Conservation (phyloP, 2,113 vertebrate genomes). For the Zosterops borbonicus region DNA sequence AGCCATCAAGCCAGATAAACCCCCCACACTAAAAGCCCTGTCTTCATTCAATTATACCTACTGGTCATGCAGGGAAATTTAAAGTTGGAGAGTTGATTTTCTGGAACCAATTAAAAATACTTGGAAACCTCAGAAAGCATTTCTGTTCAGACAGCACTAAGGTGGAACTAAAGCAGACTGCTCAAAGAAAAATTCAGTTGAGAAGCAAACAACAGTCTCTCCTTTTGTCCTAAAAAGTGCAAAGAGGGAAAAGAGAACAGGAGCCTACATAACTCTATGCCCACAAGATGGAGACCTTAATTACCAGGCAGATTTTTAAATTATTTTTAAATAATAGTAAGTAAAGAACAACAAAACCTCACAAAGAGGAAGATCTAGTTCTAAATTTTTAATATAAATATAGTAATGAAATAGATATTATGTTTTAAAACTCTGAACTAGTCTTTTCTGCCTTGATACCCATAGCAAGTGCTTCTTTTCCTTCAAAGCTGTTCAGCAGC, state of each 20-base stretch:
- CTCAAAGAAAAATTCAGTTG: background rate
- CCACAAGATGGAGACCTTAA: background rate
- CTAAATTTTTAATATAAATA: background rate
- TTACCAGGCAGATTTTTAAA: background rate
- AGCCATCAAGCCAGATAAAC: background rate
- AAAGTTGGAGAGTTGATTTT: background rate
- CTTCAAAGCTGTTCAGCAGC: background rate
- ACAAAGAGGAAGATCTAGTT: background rate
- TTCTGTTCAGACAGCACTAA: background rate
- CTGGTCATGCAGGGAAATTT: background rate
- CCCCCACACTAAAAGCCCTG: background rate
- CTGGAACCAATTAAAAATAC: background rate
- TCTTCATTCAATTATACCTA: background rate
- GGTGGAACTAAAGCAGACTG: background rate
- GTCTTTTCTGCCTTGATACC: background rate
- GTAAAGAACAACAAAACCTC: background rate
- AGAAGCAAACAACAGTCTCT: background rate
- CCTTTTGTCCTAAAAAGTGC: background rate
- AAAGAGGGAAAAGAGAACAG: background rate
- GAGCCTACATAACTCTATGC: rapidly evolving
- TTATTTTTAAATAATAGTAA: background rate
- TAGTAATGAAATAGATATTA: background rate
- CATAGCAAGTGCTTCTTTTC: background rate
- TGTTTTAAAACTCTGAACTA: background rate
- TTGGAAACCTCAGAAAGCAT: background rate